Conservation (phyloP, 2,797 vertebrate species). For the Phrynocephalus guinanensis region DNA sequence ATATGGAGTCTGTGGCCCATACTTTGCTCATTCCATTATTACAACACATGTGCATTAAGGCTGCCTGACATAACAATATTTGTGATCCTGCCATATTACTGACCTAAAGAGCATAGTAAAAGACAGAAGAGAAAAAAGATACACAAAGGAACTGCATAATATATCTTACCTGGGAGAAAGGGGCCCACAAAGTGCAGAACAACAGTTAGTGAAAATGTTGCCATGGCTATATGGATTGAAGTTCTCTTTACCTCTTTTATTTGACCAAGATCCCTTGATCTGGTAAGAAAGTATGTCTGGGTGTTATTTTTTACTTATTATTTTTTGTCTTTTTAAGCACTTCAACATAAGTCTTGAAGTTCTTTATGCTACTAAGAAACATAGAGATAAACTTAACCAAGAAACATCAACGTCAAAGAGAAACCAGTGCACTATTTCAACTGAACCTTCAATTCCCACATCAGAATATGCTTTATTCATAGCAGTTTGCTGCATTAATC, state of each 20-base stretch:
- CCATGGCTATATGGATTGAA: conserved; percentile 98
- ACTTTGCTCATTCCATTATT: too few species aligned
- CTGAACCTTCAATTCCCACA: too few species aligned
- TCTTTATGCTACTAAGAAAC: neutral
- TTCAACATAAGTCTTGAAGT: neutral
- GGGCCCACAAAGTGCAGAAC: conserved; percentile 94
- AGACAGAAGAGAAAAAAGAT: neutral
- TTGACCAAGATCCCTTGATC: conserved; percentile 99
- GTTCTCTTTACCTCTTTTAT: conserved; percentile 98
- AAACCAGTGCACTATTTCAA: neutral
- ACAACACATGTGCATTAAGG: neutral
- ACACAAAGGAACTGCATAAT: neutral
- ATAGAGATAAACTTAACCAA: neutral
- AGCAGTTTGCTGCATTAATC: neutral
- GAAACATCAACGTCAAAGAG: neutral
- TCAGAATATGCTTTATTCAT: neutral
- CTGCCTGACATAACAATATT: neutral
- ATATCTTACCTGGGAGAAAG: conserved; percentile 91
- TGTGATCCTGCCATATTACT: neutral
- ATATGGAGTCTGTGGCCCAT: too few species aligned
- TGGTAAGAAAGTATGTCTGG: conserved; percentile 75
- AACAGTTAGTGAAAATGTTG: conserved; percentile 96
- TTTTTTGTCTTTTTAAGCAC: neutral
- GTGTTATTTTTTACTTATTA: conserved; percentile 4
- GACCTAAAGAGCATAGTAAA: neutral